phyloP scores from a whole-genome alignment of 2,888 invertebrate species.

The Sphaeridia pumilis region DNA sequence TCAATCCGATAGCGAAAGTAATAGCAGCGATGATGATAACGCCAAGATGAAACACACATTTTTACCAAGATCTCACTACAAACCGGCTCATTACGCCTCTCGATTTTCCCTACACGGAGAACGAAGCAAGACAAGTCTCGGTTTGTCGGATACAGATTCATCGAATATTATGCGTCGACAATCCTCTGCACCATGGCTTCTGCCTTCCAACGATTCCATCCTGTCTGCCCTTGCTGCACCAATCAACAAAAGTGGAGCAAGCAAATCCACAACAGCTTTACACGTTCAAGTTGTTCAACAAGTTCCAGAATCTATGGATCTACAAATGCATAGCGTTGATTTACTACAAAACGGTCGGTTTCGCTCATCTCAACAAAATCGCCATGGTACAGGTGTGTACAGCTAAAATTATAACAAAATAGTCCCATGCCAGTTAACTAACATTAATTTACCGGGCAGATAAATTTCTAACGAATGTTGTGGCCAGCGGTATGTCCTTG shows the following conservation, averaged over 20 bases:
- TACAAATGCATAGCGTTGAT: too few species aligned
- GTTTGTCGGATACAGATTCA: neutral
- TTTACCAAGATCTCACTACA: too few species aligned
- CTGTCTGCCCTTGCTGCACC: conserved; percentile 30
- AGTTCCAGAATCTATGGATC: too few species aligned
- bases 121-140: neutral
- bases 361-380: neutral
- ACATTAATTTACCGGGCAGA: neutral
- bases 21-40: conserved; percentile 19
- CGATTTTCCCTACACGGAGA: too few species aligned
- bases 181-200: conserved; percentile 28
- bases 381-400: neutral
- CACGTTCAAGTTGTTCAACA: too few species aligned
- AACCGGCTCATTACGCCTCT: too few species aligned
- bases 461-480: neutral
- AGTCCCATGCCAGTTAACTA: neutral
- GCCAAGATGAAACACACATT: too few species aligned
- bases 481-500: conserved; percentile 1
- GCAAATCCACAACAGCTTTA: neutral
- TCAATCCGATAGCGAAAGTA: conserved; percentile 17
- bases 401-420: neutral
- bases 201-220: conserved; percentile 28
- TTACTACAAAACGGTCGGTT: too few species aligned
- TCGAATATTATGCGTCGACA: neutral
- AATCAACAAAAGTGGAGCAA: conserved; percentile 11